These are phyloP conservation scores for Tichodroma muraria DNA, from an alignment of 2,113 vertebrate genomes.

Conservation along the genomic window DNA sequence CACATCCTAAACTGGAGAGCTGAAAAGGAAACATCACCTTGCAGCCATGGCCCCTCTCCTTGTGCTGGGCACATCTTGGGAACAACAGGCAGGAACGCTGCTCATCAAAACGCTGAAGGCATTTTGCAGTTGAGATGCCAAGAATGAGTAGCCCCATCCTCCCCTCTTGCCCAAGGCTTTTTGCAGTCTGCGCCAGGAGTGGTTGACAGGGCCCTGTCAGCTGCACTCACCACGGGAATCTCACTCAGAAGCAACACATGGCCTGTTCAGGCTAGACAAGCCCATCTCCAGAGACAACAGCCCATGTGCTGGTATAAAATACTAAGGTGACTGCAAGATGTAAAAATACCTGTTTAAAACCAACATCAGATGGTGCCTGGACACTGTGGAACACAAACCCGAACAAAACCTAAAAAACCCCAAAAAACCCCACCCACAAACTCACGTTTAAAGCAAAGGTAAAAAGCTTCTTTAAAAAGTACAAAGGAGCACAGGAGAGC, in stretches of 20 bases:
- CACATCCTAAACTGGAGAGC: not conserved
- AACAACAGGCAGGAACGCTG: not conserved
- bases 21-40: not conserved
- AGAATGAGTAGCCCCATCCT: not conserved
- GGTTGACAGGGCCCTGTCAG: not conserved
- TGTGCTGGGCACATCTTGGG: not conserved
- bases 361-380: not conserved
- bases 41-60: not conserved
- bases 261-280: not conserved
- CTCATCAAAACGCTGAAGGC: not conserved
- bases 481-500: not conserved
- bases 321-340: not conserved
- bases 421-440: not conserved
- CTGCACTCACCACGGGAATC: not conserved
- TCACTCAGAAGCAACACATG: not conserved
- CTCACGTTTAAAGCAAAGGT: not conserved
- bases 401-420: not conserved
- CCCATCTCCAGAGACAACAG: not conserved
- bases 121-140: not conserved
- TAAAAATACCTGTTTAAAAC: not conserved
- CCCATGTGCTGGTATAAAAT: not conserved
- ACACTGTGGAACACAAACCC: not conserved
- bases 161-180: too few relatives aligned
- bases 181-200: not conserved
- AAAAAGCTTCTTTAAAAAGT: not conserved